A percentile compares a stretch with the other conserved stretches of the same genome.
These are phyloP conservation scores for Arvicanthis niloticus DNA, from an alignment of 2,113 vertebrate genomes.

Conservation along the genomic window DNA sequence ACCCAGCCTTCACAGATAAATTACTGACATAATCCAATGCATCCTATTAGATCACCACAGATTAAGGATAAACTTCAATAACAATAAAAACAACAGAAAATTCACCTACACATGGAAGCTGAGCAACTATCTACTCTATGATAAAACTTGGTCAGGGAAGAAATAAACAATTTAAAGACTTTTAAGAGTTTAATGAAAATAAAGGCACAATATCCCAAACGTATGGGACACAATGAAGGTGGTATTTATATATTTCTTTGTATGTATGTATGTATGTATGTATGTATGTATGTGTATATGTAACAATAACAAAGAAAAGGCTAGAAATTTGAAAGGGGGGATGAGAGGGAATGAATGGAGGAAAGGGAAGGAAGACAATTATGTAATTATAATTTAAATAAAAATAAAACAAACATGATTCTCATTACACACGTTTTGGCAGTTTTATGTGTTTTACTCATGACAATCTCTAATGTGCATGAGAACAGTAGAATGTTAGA, in stretches of 20 bases:
- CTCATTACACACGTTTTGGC: neutral
- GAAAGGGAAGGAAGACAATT: neutral
- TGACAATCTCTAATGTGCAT: neutral
- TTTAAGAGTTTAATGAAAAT: too few species aligned
- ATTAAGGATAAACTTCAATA: too few species aligned
- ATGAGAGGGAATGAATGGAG: neutral
- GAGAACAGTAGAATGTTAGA: neutral
- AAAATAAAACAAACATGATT: neutral
- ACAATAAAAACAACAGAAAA: too few species aligned
- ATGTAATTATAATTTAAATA: neutral
- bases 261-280: neutral
- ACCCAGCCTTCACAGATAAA: too few species aligned
- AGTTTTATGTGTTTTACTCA: neutral
- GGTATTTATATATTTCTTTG: neutral
- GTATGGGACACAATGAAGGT: neutral
- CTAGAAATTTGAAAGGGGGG: neutral
- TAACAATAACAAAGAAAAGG: neutral
- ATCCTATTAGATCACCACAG: too few species aligned
- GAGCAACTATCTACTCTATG: too few species aligned
- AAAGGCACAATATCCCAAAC: too few species aligned
- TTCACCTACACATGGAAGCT: too few species aligned
- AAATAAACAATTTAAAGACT: too few species aligned
- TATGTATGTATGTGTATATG: neutral
- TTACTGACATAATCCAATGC: too few species aligned
- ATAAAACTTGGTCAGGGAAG: too few species aligned